Percentiles rank a stretch among this genome's conserved stretches.
Conservation (phyloP, 2,797 vertebrate species). For the Monodelphis domestica region DNA sequence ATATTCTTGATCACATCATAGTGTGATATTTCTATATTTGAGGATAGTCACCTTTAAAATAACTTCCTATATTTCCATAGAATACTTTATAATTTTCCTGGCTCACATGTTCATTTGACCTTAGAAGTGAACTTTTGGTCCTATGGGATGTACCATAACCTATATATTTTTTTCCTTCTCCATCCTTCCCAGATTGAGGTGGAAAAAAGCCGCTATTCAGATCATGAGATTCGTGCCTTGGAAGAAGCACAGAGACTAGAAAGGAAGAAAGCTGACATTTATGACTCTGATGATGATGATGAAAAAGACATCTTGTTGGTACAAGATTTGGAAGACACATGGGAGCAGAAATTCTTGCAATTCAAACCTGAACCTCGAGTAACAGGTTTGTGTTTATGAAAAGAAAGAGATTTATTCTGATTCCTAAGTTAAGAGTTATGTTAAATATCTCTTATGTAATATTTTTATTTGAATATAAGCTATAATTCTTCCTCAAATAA, state of each 20-base stretch:
- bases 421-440: neutral
- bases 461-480: neutral
- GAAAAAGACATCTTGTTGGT: conserved; percentile 86
- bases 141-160: neutral
- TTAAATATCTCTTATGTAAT: neutral
- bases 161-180: conserved; percentile 22
- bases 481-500: neutral
- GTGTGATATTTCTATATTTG: neutral
- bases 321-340: conserved; percentile 94
- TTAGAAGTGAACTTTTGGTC: neutral
- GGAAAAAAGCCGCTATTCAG: conserved; percentile 92
- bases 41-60: neutral
- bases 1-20: neutral
- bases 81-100: neutral
- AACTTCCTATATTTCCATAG: neutral
- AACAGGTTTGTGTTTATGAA: conserved; percentile 84
- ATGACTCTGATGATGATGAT: conserved; percentile 82
- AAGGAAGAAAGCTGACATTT: conserved; percentile 85
- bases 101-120: neutral
- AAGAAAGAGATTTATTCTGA: neutral
- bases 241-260: conserved; percentile 87
- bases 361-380: conserved; percentile 86
- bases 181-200: conserved; percentile 88
- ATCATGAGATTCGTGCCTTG: conserved; percentile 91
- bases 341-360: conserved; percentile 91